Evolutionary conservation across 2,888 invertebrate species (phyloP).

Genomic region (Ramazzottius varieornatus): DNA sequence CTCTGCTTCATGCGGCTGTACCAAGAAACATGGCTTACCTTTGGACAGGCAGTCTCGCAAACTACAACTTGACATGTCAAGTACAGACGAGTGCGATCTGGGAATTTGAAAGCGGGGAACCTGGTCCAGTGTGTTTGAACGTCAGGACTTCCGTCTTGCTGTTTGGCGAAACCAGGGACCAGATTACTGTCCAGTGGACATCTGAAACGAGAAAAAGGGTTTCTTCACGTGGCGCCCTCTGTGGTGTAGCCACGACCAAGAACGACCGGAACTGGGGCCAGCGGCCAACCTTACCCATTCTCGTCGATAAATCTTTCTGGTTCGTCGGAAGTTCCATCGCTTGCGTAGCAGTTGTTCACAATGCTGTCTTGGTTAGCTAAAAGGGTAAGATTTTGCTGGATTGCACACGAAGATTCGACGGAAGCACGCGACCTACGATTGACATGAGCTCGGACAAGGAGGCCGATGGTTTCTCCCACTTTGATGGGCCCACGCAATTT

Average conservation of each 20-base stretch:
- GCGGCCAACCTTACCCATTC: background rate
- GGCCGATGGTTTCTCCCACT: background rate
- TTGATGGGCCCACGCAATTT: background rate
- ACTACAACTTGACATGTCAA: background rate
- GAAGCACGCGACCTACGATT: too few relatives aligned
- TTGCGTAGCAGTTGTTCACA: background rate
- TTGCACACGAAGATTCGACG: too few relatives aligned
- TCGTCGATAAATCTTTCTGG: background rate
- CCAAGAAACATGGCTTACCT: background rate
- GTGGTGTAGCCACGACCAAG: too few relatives aligned
- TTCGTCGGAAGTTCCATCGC: background rate
- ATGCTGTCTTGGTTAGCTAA: background rate
- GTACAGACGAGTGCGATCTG: background rate
- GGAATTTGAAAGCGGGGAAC: constrained; percentile 1
- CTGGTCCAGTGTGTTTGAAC: background rate
- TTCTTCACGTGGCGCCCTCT: too few relatives aligned
- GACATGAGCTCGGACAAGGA: background rate
- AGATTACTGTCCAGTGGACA: background rate
- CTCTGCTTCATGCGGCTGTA: background rate
- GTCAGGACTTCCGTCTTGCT: background rate
- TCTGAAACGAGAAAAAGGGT: background rate
- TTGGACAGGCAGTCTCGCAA: background rate
- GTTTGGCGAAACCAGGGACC: background rate
- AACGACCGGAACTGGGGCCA: too few relatives aligned
- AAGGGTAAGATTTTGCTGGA: too few relatives aligned